Percentiles rank a stretch among this genome's conserved stretches.
Conservation (phyloP, 1,140 invertebrate species). For the Pogonomyrmex californicus region DNA sequence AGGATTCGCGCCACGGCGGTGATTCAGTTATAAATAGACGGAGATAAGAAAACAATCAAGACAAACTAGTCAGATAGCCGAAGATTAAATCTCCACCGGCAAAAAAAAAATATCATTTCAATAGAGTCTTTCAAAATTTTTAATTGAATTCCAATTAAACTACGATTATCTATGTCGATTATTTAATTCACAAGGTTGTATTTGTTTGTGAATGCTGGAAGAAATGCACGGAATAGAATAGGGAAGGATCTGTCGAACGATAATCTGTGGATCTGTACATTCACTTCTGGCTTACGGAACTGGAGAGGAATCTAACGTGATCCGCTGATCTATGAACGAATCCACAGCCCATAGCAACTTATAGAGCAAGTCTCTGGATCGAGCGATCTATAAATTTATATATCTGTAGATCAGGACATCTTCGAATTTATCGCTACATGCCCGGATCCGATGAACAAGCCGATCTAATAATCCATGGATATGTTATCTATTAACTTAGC, state of each 20-base stretch:
- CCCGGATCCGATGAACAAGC: not conserved
- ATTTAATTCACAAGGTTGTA: conserved; percentile 6
- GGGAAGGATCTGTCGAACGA: conserved; percentile 1
- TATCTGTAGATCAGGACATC: conserved; percentile 32
- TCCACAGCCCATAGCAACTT: conserved; percentile 8
- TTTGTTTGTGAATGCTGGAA: not conserved
- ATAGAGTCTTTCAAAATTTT: not conserved
- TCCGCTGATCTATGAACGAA: conserved; percentile 42
- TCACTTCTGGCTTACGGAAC: conserved; percentile 9
- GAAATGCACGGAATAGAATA: not conserved
- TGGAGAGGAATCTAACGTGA: conserved; percentile 19
- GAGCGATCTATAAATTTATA: conserved; percentile 44
- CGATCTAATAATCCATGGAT: conserved; percentile 19
- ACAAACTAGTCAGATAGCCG: not conserved
- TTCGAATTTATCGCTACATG: conserved; percentile 4
- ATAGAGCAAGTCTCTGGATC: conserved; percentile 26
- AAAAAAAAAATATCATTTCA: conserved; percentile 20
- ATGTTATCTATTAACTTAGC: not conserved
- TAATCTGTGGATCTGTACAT: conserved; percentile 44
- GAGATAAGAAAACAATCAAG: conserved; percentile 16
- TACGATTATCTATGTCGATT: not conserved
- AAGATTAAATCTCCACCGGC: not conserved
- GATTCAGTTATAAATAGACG: conserved; percentile 35
- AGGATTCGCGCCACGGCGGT: conserved; percentile 5
- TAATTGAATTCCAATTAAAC: conserved; percentile 15